These are phyloP conservation scores for Bufo bufo DNA, from an alignment of 2,113 vertebrate species.

Conservation along the genomic window DNA sequence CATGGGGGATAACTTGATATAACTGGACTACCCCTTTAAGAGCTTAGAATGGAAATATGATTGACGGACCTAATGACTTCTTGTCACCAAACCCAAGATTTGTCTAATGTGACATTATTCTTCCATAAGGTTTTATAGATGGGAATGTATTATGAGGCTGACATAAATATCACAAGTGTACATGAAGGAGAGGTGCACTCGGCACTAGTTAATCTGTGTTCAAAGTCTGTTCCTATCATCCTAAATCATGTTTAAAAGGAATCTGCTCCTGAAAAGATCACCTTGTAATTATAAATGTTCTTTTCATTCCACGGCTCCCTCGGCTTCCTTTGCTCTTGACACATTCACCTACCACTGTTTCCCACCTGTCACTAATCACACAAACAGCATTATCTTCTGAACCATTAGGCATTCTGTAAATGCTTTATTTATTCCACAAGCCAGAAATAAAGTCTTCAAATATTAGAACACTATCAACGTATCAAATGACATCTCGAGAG, in stretches of 20 bases:
- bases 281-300: constrained; percentile 60
- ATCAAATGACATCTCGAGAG: constrained; percentile 27
- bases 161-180: neutral
- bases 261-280: constrained; percentile 56
- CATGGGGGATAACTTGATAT: too few relatives aligned
- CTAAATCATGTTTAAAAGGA: constrained; percentile 43
- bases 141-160: neutral
- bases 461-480: constrained; percentile 48
- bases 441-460: constrained; percentile 55
- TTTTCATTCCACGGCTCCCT: constrained; percentile 27
- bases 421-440: constrained; percentile 55
- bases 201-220: constrained; percentile 21
- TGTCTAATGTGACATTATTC: neutral
- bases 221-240: constrained; percentile 38
- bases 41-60: neutral
- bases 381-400: constrained; percentile 59
- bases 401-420: constrained; percentile 57
- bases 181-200: neutral
- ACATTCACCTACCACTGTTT: constrained; percentile 55
- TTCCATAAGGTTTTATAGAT: neutral
- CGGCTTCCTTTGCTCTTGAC: constrained; percentile 47
- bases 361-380: constrained; percentile 63
- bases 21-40: too few relatives aligned
- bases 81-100: neutral
- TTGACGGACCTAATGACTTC: neutral